A percentile compares a stretch with the other conserved stretches of the same genome.
Conservation (phyloP, 2,888 invertebrate genomes). For the Cantharis flavilabris region DNA sequence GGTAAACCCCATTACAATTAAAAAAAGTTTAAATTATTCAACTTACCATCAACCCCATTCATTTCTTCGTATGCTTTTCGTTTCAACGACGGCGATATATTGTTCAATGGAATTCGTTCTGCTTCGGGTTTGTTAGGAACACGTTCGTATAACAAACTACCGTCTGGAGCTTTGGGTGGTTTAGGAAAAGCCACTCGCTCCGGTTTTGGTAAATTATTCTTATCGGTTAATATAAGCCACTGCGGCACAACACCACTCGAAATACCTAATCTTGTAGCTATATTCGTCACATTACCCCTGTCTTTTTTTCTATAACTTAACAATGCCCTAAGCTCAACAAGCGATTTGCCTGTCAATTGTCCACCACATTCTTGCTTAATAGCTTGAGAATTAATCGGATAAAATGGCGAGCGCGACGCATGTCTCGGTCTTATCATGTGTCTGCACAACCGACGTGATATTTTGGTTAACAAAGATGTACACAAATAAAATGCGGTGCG, state of each 20-base stretch:
- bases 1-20: not conserved
- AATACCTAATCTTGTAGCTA: constrained; percentile 72
- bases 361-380: constrained; percentile 85
- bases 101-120: constrained; percentile 67
- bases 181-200: constrained; percentile 85
- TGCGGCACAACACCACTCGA: constrained; percentile 63
- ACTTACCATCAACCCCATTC: constrained; percentile 87
- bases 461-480: constrained; percentile 87
- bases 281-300: constrained; percentile 71
- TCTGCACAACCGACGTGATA: constrained; percentile 85
- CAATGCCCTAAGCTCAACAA: constrained; percentile 61
- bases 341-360: constrained; percentile 62
- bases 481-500: constrained; percentile 94
- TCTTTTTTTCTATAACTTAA: constrained; percentile 62
- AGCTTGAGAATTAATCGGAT: constrained; percentile 75
- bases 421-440: constrained; percentile 82
- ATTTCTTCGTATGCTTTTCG: constrained; percentile 87
- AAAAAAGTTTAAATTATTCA: not conserved
- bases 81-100: constrained; percentile 69
- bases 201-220: constrained; percentile 78
- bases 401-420: constrained; percentile 86
- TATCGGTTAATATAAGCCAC: constrained; percentile 76
- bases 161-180: constrained; percentile 89
- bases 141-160: constrained; percentile 85
- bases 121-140: constrained; percentile 78